phyloP scores from a whole-genome alignment of 2,888 invertebrate species.

The Tyria jacobaeae region DNA sequence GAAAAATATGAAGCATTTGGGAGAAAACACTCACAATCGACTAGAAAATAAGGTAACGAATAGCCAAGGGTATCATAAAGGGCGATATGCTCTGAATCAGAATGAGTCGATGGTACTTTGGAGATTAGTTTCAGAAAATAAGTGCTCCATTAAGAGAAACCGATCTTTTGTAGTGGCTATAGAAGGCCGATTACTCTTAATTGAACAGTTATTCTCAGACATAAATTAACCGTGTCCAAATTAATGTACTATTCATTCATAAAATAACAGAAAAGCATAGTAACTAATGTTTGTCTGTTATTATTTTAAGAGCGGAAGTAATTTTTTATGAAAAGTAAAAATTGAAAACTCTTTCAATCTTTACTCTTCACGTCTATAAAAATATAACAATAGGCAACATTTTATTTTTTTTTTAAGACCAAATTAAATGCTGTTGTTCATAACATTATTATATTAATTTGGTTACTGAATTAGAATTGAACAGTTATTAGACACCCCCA shows the following conservation, averaged over 20 bases:
- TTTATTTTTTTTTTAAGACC: too few relatives aligned
- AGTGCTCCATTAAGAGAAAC: slow-evolving; percentile 2
- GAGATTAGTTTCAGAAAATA: slow-evolving; percentile 1
- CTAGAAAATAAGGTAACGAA: slow-evolving; percentile 2
- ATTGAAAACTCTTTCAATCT: too few relatives aligned
- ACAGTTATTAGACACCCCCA: too few relatives aligned
- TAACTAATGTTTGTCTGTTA: not conserved
- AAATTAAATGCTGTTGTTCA: too few relatives aligned
- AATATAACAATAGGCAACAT: too few relatives aligned
- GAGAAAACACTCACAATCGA: not conserved
- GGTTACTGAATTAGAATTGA: too few relatives aligned
- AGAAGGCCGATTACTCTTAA: not conserved
- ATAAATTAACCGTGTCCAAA: not conserved
- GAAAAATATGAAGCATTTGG: not conserved
- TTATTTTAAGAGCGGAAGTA: not conserved
- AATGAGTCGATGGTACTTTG: slow-evolving; percentile 4
- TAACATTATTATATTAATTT: too few relatives aligned
- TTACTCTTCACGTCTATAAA: too few relatives aligned
- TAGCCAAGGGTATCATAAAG: slow-evolving; percentile 4
- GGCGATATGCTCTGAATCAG: not conserved
- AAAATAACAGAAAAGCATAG: too few relatives aligned
- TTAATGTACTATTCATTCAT: not conserved
- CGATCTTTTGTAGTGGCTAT: not conserved
- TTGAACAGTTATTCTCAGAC: slow-evolving; percentile 2
- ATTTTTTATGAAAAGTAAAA: too few relatives aligned